A percentile compares a stretch with the other conserved stretches of the same genome.
phyloP scores from a whole-genome alignment of 2,113 vertebrate genomes.

The Salvator merianae region DNA sequence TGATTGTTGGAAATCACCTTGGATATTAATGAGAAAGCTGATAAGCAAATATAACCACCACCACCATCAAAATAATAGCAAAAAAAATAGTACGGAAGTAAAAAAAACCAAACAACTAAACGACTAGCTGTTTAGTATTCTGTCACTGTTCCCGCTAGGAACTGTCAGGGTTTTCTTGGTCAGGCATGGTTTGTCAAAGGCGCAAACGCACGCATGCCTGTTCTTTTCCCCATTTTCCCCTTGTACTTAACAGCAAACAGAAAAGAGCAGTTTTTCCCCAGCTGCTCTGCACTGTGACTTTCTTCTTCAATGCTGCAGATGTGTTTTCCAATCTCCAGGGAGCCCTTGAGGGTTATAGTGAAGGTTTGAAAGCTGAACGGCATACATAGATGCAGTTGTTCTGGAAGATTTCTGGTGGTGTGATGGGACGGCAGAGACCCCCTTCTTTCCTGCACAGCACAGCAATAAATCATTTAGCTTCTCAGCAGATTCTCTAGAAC shows the following conservation, averaged over 20 bases:
- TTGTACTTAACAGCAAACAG: background rate
- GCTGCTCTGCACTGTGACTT: slow-evolving; percentile 62
- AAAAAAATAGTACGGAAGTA: no score
- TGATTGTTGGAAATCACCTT: no score
- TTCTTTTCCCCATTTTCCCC: slow-evolving; percentile 13
- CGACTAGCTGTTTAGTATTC: no score
- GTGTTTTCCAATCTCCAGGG: slow-evolving; percentile 55
- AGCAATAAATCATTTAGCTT: slow-evolving; percentile 69
- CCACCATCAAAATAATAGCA: no score
- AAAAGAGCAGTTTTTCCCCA: slow-evolving; percentile 55
- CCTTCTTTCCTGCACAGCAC: slow-evolving; percentile 41
- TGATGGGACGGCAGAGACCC: slow-evolving; percentile 54
- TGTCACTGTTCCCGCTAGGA: background rate
- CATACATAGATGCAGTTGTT: slow-evolving; percentile 35
- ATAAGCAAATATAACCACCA: background rate
- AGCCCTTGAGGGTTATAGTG: slow-evolving; percentile 64
- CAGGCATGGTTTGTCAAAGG: slow-evolving; percentile 13
- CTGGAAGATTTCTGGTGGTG: slow-evolving; percentile 49
- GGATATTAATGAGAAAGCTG: background rate
- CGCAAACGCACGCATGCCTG: background rate
- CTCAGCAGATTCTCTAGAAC: slow-evolving; percentile 49
- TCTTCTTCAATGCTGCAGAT: slow-evolving; percentile 51
- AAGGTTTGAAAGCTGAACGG: slow-evolving; percentile 60
- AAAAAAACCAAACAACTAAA: no score
- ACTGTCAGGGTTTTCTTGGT: background rate